These are phyloP conservation scores for Emys orbicularis DNA, from an alignment of 2,797 vertebrate genomes.

Conservation along the genomic window DNA sequence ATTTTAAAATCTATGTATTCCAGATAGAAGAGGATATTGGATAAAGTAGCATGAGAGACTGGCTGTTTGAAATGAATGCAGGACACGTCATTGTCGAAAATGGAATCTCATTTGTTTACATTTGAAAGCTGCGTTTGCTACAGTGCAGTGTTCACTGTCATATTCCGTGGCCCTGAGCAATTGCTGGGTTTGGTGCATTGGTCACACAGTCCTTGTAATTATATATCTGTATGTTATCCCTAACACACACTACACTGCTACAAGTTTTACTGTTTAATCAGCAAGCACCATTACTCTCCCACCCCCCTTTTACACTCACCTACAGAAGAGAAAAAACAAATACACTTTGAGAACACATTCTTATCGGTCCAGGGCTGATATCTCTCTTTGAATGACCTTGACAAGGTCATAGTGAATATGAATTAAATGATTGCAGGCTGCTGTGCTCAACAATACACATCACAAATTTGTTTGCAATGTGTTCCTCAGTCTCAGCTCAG, in stretches of 20 bases:
- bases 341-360: not conserved
- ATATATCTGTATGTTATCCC: not conserved
- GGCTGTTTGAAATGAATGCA: not conserved
- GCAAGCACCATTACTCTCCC: not conserved
- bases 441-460: not conserved
- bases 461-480: not conserved
- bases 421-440: slow-evolving; percentile 21
- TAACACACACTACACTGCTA: not conserved
- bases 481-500: not conserved
- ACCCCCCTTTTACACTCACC: rapidly evolving
- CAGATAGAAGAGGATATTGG: not conserved
- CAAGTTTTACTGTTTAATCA: not conserved
- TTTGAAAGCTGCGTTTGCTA: not conserved
- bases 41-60: not conserved
- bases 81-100: not conserved
- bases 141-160: not conserved
- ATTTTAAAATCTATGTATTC: not conserved
- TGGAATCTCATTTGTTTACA: not conserved
- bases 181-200: not conserved
- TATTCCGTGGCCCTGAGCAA: not conserved
- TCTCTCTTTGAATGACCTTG: not conserved
- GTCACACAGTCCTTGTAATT: slow-evolving; percentile 7
- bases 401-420: slow-evolving; percentile 8
- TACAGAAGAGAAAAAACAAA: not conserved
- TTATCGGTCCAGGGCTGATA: not conserved